Conservation (phyloP, 2,888 invertebrate genomes). For the Diplazon laetatorius region DNA sequence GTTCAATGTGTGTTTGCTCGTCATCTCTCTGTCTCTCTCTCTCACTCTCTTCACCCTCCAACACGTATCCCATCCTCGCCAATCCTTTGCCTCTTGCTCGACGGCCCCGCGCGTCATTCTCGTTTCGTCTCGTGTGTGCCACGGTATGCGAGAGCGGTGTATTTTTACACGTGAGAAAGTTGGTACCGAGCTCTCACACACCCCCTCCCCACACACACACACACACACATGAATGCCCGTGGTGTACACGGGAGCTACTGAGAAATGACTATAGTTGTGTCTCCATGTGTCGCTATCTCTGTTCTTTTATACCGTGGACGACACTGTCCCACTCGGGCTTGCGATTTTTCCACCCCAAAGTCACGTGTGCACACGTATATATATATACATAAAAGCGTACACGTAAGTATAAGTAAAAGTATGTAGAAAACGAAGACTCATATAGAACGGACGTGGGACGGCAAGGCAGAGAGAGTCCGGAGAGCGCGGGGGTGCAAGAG, state of each 20-base stretch:
- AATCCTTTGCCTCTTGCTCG: constrained; percentile 28
- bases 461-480: constrained; percentile 13
- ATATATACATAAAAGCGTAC: constrained; percentile 35
- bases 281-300: constrained; percentile 33
- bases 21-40: constrained; percentile 59
- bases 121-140: constrained; percentile 52
- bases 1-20: constrained; percentile 62
- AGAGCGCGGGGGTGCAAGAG: constrained; percentile 7
- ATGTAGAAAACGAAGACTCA: constrained; percentile 56
- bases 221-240: constrained; percentile 58
- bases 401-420: constrained; percentile 60
- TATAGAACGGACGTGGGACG: constrained; percentile 61
- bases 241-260: constrained; percentile 67
- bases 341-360: constrained; percentile 52
- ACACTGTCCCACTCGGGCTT: constrained; percentile 20
- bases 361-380: constrained; percentile 35
- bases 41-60: constrained; percentile 22
- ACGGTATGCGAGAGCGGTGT: constrained; percentile 23
- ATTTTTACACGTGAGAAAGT: constrained; percentile 61
- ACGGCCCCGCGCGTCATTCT: constrained; percentile 43
- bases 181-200: constrained; percentile 57
- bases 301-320: constrained; percentile 21
- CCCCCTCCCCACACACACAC: too few species aligned
- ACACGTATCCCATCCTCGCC: constrained; percentile 10
- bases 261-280: constrained; percentile 8